phyloP scores from a whole-genome alignment of 1,140 invertebrate species.

The Drosophila takahashii region DNA sequence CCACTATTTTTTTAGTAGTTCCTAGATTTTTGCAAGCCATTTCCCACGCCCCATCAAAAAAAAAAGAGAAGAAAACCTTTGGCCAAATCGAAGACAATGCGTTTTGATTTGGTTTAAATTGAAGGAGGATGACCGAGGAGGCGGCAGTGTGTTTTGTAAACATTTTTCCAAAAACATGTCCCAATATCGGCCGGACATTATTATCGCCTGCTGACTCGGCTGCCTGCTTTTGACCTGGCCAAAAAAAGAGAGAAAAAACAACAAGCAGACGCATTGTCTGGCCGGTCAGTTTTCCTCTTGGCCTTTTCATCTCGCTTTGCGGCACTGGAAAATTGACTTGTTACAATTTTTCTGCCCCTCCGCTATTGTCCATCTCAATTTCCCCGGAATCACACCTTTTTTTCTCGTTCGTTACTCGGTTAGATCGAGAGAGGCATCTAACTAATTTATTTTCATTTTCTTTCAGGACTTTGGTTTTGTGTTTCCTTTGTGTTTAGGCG shows the following conservation, averaged over 20 bases:
- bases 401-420: conserved; percentile 16
- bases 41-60: conserved; percentile 53
- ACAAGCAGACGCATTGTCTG: conserved; percentile 7
- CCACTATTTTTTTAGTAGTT: background rate
- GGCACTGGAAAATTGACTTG: conserved; percentile 62
- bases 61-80: background rate
- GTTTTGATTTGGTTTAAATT: conserved; percentile 67
- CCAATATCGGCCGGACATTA: conserved; percentile 29
- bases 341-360: conserved; percentile 49
- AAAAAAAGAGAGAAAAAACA: background rate
- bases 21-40: background rate
- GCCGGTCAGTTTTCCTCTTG: conserved; percentile 16
- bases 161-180: conserved; percentile 71
- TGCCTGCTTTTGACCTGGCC: conserved; percentile 2
- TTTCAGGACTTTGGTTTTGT: conserved; percentile 35
- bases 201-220: conserved; percentile 33
- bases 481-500: conserved; percentile 19
- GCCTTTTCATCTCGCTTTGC: conserved; percentile 20
- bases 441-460: conserved; percentile 33
- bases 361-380: conserved; percentile 20
- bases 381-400: conserved; percentile 71
- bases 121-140: conserved; percentile 40
- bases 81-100: conserved; percentile 50
- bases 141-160: conserved; percentile 74
- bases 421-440: conserved; percentile 27